These are phyloP conservation scores for Brachypteracias leptosomus DNA, from an alignment of 2,113 vertebrate species.

Conservation along the genomic window DNA sequence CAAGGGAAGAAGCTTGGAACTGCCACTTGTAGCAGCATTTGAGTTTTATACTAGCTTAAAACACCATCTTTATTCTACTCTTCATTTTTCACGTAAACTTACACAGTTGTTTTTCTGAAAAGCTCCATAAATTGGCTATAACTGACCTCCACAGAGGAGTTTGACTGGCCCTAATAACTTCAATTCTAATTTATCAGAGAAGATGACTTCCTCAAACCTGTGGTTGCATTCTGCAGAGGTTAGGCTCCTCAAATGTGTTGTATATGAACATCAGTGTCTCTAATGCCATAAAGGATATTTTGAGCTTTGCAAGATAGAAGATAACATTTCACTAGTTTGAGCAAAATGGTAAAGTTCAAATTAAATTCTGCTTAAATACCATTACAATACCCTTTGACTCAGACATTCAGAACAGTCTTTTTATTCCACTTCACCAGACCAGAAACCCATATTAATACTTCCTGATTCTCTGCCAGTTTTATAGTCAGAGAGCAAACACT, in stretches of 20 bases:
- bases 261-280: neutral
- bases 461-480: neutral
- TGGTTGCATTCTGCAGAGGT: neutral
- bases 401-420: neutral
- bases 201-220: neutral
- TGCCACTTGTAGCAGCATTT: neutral
- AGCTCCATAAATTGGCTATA: neutral
- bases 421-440: neutral
- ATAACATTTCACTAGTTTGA: neutral
- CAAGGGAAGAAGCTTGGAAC: neutral
- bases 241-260: neutral
- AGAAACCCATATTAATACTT: neutral
- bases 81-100: neutral
- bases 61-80: neutral
- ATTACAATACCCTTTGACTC: neutral
- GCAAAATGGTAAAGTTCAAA: neutral
- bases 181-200: neutral
- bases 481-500: neutral
- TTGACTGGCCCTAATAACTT: neutral
- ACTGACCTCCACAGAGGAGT: neutral
- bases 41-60: neutral
- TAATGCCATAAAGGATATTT: neutral
- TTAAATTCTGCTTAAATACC: neutral
- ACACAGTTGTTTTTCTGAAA: neutral
- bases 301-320: neutral